Evolutionary conservation across 2,113 vertebrate species (phyloP), one percentile per base, ranked within the genome.

Genomic region (Notarius lentiginosus): DNA sequence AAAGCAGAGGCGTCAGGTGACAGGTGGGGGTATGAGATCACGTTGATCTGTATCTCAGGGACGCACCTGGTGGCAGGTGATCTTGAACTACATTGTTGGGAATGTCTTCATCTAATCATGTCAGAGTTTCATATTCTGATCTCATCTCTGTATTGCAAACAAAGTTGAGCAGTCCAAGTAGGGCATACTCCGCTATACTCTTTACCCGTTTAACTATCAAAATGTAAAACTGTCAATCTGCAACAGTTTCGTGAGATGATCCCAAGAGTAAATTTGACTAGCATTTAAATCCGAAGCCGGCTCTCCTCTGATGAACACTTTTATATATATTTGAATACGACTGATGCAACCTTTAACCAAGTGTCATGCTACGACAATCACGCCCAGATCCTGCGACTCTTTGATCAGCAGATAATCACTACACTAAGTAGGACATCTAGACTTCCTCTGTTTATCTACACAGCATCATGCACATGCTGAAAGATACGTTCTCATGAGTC

Each of bases 1-100:
- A 24, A 88, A 55, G 63, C 84, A 61, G 79, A 53, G 61, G 66
- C 83, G 82, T 81, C 89, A 89, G 88, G 90, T 88, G 87, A 77
- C 73, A 56, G 86, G 20, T 34, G 5, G 83, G 27, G 87, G 53
- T 76, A 82, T 87, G 83, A 58, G 82, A 82, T 72, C 61, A 66
- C 79, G 65, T 84, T 85, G 89, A 84, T 76, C 30, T 84, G 61
- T 83, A 73, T 83, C 79, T 41, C 75, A 11, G 51, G 56, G 68
- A 87, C 73, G 58, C 89, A 86, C 79, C 89, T 89, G 86, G 61
- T 30, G 41, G 65, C 86, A 87, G 80, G 75, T 89, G 79, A 72
- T 55, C 56, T 53, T 58, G 22, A 89, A 89, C 30, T 30, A 27
- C 8, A 41, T 75, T 49, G 2, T 30, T 41, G 20, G 55, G 34